Conservation (phyloP, 2,797 vertebrate genomes). For the Craterocephalus amniculus region DNA sequence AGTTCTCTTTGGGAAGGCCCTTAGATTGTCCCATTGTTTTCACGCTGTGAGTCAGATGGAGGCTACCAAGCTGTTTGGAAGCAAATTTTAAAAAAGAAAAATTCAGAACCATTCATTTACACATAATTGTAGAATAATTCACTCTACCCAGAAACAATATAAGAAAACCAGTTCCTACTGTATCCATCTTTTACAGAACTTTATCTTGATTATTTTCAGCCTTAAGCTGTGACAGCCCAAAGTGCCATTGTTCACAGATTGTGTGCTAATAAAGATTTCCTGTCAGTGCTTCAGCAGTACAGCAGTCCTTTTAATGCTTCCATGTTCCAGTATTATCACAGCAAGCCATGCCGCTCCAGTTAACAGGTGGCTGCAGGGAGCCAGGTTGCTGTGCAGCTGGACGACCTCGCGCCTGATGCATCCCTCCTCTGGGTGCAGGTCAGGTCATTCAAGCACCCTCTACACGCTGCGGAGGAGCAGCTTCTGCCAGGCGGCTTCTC, state of each 20-base stretch:
- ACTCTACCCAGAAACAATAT: neutral
- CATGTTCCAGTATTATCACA: slow-evolving; percentile 34
- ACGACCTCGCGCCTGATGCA: slow-evolving; percentile 39
- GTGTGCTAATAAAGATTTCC: neutral
- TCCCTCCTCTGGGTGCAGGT: slow-evolving; percentile 41
- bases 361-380: slow-evolving; percentile 33
- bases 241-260: neutral
- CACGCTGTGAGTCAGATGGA: neutral
- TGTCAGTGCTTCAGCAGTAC: neutral
- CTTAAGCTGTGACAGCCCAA: neutral
- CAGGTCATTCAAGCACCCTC: slow-evolving; percentile 45
- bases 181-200: neutral
- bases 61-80: neutral
- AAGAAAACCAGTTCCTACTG: neutral
- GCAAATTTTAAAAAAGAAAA: too few relatives aligned
- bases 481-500: slow-evolving; percentile 36
- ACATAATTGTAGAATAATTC: too few relatives aligned
- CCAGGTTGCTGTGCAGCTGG: slow-evolving; percentile 20
- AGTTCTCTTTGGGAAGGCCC: neutral
- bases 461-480: slow-evolving; percentile 12
- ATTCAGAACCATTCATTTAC: too few relatives aligned
- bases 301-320: slow-evolving; percentile 26
- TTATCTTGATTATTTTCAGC: neutral
- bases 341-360: slow-evolving; percentile 39
- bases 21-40: neutral